These are phyloP conservation scores for Falco concolor DNA, from an alignment of 2,797 vertebrate genomes.

Conservation along the genomic window DNA sequence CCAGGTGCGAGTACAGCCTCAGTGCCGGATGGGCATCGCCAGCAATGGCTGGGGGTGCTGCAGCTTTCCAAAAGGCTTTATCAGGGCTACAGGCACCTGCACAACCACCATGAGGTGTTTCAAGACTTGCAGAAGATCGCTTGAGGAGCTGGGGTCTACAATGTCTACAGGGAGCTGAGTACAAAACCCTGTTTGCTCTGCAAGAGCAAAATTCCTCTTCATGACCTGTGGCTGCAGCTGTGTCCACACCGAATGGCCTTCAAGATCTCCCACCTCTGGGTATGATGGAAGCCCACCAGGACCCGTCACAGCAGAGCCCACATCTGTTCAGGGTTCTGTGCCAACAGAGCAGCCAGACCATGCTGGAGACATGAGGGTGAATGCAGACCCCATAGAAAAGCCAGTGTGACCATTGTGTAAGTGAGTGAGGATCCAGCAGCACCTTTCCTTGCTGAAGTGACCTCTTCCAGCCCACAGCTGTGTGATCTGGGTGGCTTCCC, in stretches of 20 bases:
- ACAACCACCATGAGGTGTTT: accelerated
- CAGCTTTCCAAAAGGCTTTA: neutral
- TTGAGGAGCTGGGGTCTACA: neutral
- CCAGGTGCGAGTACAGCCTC: neutral
- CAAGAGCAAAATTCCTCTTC: neutral
- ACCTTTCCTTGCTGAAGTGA: neutral
- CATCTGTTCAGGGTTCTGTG: neutral
- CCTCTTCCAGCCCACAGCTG: neutral
- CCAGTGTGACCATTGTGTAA: accelerated
- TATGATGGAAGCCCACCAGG: neutral
- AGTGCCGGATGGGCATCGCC: accelerated
- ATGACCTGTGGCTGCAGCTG: accelerated
- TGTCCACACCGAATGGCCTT: neutral
- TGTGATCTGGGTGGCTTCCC: neutral
- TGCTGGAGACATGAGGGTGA: neutral
- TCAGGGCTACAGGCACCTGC: accelerated
- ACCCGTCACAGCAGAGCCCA: too few relatives aligned
- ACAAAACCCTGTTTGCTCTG: neutral
- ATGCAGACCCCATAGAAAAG: neutral
- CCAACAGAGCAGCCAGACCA: too few relatives aligned
- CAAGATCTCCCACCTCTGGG: neutral
- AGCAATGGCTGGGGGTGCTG: accelerated
- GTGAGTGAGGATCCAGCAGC: neutral
- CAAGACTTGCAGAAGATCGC: neutral
- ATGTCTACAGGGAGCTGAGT: accelerated